Percentiles rank a stretch among this genome's conserved stretches.
These are phyloP conservation scores for Plagiodera versicolora DNA, from an alignment of 2,888 invertebrate species.

Conservation along the genomic window DNA sequence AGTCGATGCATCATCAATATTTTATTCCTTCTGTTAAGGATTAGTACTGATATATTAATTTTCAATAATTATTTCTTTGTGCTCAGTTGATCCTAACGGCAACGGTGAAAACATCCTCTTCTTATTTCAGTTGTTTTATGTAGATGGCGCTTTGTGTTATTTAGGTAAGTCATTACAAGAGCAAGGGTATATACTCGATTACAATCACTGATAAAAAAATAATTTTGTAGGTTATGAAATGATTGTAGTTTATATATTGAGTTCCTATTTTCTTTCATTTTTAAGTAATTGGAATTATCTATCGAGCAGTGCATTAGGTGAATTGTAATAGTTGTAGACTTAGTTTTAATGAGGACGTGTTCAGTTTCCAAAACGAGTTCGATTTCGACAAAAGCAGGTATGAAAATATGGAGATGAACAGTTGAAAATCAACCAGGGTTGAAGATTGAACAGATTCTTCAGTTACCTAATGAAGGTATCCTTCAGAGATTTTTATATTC, in stretches of 20 bases:
- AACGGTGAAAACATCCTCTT: not conserved
- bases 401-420: too few relatives aligned
- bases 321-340: constrained; percentile 24
- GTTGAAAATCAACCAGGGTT: not conserved
- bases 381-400: too few relatives aligned
- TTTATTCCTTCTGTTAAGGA: too few relatives aligned
- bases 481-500: constrained; percentile 11
- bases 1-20: too few relatives aligned
- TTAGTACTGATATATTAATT: too few relatives aligned
- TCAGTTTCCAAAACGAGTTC: not conserved
- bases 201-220: not conserved
- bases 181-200: not conserved
- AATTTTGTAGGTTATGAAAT: not conserved
- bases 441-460: not conserved
- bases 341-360: constrained; percentile 18
- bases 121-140: not conserved
- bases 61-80: too few relatives aligned
- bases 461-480: not conserved
- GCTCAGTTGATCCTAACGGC: not conserved
- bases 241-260: not conserved
- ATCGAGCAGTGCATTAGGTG: constrained; percentile 16
- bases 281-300: constrained; percentile 9
- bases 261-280: constrained; percentile 13
- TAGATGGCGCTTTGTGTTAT: not conserved
- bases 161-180: not conserved